These are phyloP conservation scores for Ictalurus punctatus DNA, from an alignment of 2,113 vertebrate genomes.

Conservation along the genomic window DNA sequence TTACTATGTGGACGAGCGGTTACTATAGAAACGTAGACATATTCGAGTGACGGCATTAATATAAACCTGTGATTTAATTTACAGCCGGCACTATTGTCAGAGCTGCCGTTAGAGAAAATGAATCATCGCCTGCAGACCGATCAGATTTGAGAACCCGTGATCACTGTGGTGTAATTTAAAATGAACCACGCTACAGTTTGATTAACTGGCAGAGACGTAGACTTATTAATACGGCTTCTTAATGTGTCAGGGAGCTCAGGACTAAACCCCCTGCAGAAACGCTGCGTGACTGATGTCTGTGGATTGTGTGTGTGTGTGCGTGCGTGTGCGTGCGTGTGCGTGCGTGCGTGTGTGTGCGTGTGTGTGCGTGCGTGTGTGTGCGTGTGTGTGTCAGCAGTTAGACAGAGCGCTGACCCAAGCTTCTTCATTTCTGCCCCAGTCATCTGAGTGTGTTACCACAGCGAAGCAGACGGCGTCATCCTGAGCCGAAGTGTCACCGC, in stretches of 20 bases:
- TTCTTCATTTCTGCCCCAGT: constrained; percentile 55
- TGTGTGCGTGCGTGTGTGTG: constrained; percentile 18
- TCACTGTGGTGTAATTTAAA: neutral
- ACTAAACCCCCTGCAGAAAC: neutral
- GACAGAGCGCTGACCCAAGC: constrained; percentile 56
- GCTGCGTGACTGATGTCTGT: constrained; percentile 34
- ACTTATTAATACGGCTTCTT: neutral
- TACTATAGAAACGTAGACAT: neutral
- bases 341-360: constrained; percentile 19
- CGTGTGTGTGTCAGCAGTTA: constrained; percentile 56
- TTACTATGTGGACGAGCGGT: neutral
- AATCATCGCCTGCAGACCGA: neutral
- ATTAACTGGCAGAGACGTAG: neutral
- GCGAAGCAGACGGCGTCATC: constrained; percentile 35
- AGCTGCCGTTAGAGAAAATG: neutral
- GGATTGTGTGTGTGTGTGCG: constrained; percentile 26
- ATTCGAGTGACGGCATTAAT: neutral
- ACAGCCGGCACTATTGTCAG: too few species aligned
- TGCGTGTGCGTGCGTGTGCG: constrained; percentile 18
- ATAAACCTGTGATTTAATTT: neutral
- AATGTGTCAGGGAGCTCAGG: neutral
- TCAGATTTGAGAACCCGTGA: neutral
- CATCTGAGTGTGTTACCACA: constrained; percentile 42
- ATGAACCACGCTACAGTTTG: neutral
- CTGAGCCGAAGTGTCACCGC: constrained; percentile 16